A percentile compares a stretch with the other conserved stretches of the same genome.
These are phyloP conservation scores for Zhengitettix transpicula DNA, from an alignment of 2,888 invertebrate species.

Conservation along the genomic window DNA sequence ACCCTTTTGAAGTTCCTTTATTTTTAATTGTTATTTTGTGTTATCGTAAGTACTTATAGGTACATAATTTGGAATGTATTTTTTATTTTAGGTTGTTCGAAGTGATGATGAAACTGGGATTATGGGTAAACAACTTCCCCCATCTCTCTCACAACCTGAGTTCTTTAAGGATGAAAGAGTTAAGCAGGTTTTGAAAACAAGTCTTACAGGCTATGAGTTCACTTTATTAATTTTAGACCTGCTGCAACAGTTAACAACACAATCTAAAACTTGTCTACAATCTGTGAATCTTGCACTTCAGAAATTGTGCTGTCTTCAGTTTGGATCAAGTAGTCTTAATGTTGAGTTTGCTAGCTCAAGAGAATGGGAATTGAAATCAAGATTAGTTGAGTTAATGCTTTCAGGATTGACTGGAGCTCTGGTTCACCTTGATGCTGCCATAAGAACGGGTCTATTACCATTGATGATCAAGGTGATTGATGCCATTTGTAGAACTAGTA, in stretches of 20 bases:
- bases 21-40: too few species aligned
- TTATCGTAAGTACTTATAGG: too few species aligned
- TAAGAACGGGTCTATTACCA: not conserved
- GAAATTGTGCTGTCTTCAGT: not conserved
- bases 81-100: conserved; percentile 18
- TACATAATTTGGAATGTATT: not conserved
- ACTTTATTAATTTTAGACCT: not conserved
- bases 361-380: not conserved
- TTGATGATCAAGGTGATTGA: not conserved
- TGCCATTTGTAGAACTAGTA: too few species aligned
- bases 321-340: not conserved
- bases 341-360: not conserved
- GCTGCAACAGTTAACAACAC: not conserved
- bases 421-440: not conserved
- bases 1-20: too few species aligned
- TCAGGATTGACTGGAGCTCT: not conserved
- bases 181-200: not conserved
- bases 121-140: not conserved
- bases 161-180: not conserved
- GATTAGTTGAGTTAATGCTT: not conserved
- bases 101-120: conserved; percentile 27
- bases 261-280: too few species aligned
- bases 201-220: not conserved
- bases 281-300: not conserved
- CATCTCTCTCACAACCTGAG: not conserved